Percentiles rank a stretch among this genome's conserved stretches.
Evolutionary conservation across 2,113 vertebrate species (phyloP).

Genomic region (Serinus canaria): DNA sequence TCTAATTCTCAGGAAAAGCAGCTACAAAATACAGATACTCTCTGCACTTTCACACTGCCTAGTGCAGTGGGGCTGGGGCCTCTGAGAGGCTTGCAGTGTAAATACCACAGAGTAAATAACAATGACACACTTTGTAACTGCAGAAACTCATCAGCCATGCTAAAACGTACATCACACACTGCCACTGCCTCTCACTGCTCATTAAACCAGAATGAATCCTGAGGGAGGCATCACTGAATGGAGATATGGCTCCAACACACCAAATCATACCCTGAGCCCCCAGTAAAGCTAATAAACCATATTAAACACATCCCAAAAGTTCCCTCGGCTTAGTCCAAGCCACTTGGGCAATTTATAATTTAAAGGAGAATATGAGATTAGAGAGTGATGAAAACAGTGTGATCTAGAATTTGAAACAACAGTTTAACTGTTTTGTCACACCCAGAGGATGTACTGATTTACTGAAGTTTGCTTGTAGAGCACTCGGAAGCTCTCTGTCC

Average conservation of each 20-base stretch:
- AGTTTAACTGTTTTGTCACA: background rate
- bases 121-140: background rate
- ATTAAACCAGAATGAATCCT: constrained; percentile 55
- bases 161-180: background rate
- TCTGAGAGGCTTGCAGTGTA: background rate
- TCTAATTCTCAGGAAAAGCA: background rate
- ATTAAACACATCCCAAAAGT: constrained; percentile 50
- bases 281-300: constrained; percentile 55
- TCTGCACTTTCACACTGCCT: background rate
- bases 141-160: constrained; percentile 24
- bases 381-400: background rate
- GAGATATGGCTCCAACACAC: constrained; percentile 18
- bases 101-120: constrained; percentile 42
- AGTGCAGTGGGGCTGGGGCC: background rate
- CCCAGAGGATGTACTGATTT: background rate
- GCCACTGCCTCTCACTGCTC: constrained; percentile 1
- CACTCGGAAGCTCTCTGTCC: background rate
- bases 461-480: background rate
- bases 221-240: constrained; percentile 12
- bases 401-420: constrained; percentile 27
- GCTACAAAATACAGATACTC: background rate
- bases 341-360: constrained; percentile 54
- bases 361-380: constrained; percentile 56
- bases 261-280: constrained; percentile 37
- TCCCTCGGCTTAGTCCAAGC: constrained; percentile 5